Evolutionary conservation across 2,113 vertebrate genomes (phyloP).

Genomic region (Notiomystis cincta): DNA sequence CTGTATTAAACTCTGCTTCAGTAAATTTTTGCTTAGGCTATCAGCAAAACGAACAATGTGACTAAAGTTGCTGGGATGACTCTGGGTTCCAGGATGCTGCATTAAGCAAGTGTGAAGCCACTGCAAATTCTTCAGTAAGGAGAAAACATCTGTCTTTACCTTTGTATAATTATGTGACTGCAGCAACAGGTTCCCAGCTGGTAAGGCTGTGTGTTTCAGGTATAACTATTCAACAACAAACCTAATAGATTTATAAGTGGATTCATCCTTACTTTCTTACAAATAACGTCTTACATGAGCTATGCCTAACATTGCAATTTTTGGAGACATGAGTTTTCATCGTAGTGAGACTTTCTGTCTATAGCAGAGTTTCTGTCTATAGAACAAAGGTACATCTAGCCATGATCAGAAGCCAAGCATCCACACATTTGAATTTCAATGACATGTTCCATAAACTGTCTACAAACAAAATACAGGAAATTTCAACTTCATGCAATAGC

Average conservation of each 20-base stretch:
- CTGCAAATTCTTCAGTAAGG: neutral
- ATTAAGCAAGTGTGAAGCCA: neutral
- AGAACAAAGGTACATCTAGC: neutral
- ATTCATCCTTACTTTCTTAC: neutral
- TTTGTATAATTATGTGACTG: neutral
- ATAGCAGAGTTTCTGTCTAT: neutral
- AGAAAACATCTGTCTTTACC: neutral
- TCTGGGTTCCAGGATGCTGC: neutral
- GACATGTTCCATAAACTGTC: constrained; percentile 32
- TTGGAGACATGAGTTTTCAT: neutral
- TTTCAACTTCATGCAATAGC: constrained; percentile 18
- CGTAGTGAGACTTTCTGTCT: neutral
- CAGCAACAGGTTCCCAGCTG: neutral
- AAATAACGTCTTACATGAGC: neutral
- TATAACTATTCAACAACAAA: neutral
- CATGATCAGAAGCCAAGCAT: constrained; percentile 6
- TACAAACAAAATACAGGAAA: constrained; percentile 28
- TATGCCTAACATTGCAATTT: neutral
- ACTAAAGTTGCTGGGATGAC: neutral
- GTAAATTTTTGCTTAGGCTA: neutral
- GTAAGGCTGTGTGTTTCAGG: neutral
- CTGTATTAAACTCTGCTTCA: neutral
- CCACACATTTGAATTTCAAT: constrained; percentile 21
- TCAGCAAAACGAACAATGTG: neutral
- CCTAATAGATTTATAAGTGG: too few species aligned